Percentiles rank a stretch among this genome's conserved stretches.
Evolutionary conservation across 2,113 vertebrate genomes (phyloP).

Genomic region (Lepidothrix coronata): DNA sequence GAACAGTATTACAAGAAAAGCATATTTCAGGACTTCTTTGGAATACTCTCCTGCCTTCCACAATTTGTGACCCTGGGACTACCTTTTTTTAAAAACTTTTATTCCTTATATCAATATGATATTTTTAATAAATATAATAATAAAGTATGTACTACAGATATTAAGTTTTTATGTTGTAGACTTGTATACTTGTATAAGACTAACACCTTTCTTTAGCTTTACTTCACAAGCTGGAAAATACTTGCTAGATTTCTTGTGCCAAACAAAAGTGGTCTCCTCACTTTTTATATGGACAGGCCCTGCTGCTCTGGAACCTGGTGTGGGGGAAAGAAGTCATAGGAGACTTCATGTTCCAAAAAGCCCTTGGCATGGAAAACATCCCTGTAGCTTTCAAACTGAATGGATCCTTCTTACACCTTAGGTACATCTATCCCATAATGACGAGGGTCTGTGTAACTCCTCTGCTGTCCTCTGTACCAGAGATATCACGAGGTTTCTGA

Average conservation of each 20-base stretch:
- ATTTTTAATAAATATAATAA: background rate
- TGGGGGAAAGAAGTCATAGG: background rate
- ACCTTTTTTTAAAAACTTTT: background rate
- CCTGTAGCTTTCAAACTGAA: background rate
- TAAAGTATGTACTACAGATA: background rate
- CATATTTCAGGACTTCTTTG: background rate
- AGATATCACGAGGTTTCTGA: background rate
- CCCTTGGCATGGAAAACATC: background rate
- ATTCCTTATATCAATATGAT: background rate
- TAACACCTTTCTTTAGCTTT: background rate
- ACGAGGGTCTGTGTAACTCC: background rate
- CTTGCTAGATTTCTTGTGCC: background rate
- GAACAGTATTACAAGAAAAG: background rate
- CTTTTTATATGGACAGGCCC: fast-evolving
- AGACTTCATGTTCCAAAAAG: background rate
- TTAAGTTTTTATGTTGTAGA: background rate
- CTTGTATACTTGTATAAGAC: background rate
- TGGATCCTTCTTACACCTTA: background rate
- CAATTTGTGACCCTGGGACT: background rate
- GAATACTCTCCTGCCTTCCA: background rate
- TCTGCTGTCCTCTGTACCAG: background rate
- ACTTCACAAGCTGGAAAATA: background rate
- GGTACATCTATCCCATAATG: background rate
- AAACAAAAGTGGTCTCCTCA: background rate
- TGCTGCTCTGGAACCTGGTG: fast-evolving